Evolutionary conservation across 2,113 vertebrate species (phyloP), one percentile per base, ranked within the genome.

Genomic region (Apeltes quadracus): DNA sequence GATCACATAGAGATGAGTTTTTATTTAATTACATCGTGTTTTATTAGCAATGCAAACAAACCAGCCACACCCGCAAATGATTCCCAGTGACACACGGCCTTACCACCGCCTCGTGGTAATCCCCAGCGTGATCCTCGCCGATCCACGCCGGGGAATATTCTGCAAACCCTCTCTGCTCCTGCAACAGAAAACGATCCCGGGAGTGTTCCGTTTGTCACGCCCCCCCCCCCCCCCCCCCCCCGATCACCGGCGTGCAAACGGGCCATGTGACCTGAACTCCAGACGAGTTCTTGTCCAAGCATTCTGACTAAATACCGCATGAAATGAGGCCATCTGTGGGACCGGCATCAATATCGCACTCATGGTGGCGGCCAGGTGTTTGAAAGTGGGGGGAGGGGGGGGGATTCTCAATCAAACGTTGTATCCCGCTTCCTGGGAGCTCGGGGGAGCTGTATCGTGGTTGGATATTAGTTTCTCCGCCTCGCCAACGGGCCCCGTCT

Each of bases 331-430:
- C 57, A 84, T 83, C 85, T 84, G 77, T 84, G 83, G 81, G 72
- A 80, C 79, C 87, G 79, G 84, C 84, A 70, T 88, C 85, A 84
- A 83, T 83, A 88, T 88, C 79, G 85, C 57, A 56, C 73, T 92
- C 65, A 78, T 75, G 81, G 75, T 81, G 85, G 84, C 66, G 87
- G 84, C 87, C 93, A 94, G 93, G 91, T 95, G 93, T 87, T 87
- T 34, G 32, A 5, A 32, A 5, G 32, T 5, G 32, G 32, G 32
- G 32, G 29, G 29, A 29, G 76, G 66, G 83, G 75, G 36, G 86
- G 88, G 80, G 75, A 90, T 83, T 91, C 78, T 85, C 89, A 91
- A 90, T 92, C 88, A 87, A 84, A 85, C 34, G 55, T 89, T 84
- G 87, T 88, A 62, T 84, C 75, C 88, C 82, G 79, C 87, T 72